Base-by-base conservation (phyloP, 2,113 vertebrate genomes). In the Atrichornis clamosus region DNA sequence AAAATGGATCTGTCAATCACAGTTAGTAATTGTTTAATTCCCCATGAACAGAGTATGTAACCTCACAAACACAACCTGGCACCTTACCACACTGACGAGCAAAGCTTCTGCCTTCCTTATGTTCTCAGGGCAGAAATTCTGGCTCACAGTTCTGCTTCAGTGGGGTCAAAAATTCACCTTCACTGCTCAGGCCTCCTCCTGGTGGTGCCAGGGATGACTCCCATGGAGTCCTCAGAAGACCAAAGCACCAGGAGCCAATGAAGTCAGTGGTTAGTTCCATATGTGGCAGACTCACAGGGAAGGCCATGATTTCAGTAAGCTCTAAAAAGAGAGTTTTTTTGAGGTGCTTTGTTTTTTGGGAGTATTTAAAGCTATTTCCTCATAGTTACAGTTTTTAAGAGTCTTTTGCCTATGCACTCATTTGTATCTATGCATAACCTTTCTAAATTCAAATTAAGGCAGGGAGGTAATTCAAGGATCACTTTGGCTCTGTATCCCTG, bases 321-420 rank as follows among this genome's bases (percentile, higher is more conserved):
- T 53, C 41, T 33, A 11, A 13, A 52, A 60, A 74, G 17, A 23
- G 8, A 3, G 1, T 0, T 0, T 6, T 60, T 33, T 55, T 0
- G 20, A 20, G 8, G 17, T 28, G 7, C 3, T 13, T 28, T 58
- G 23, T 2, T 32, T 80, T 49, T 7, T 18, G 5, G 23, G 22
- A 33, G 8, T 82, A 41, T 77, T 69, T 60, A 84, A 84, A 59
- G 11, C 6, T 62, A 46, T 62, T 56, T 53, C 30, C 30, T 47
- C 50, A 37, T 8, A 72, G 32, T 70, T 72, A 52, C 0, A 65
- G 19, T 20, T 84, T 84, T 35, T 46, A 15, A 59, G 26, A 26
- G 21, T 30, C 4, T 52, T 85, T 30, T 72, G 21, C 15, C 22
- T 32, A 20, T 9, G 17, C 3, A 27, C 80, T 72, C 80, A 37